Base-by-base conservation (phyloP, 2,888 invertebrate species). In the Euplexia lucipara region DNA sequence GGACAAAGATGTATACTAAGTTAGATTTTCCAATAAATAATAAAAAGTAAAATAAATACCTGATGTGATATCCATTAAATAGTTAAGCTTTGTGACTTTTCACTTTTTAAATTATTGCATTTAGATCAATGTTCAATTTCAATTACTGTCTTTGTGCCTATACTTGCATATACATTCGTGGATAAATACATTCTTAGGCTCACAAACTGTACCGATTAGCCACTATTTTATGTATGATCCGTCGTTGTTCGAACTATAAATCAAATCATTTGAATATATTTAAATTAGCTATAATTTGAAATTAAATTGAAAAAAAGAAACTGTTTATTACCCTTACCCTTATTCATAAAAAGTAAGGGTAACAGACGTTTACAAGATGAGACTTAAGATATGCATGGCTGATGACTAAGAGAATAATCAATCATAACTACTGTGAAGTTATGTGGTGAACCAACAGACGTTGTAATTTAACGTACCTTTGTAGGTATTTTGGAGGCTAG, bases 1-100 rank as follows among this genome's bases (percentile, higher is more conserved):
- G 22, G 30, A 64, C 9, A 39, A 47, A 51, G 22, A 58, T 62
- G 34, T 12, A 47, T 49, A n/a, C n/a, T 52, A 73, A 26, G 7
- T 20, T 54, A 51, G 37, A 8, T 35, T 32, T 37, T 57, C 32
- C 9, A 35, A 10, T 60, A 60, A 69, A 53, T 49, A 39, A 22
- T 16, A 16, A 39, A 59, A 47, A 16, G 32, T 51, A 42, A 62
- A 67, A 35, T 58, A 41, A 59, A 47, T 39, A 65, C 42, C 44
- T 45, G 52, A 70, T 70, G 75, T 65, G 70, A 75, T 75, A 73
- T 70, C 48, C 59, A 42, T n/a, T 70, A 42, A 57, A 64, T 37
- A 60, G 18, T n/a, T 49, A 74, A 60, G 48, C 16, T 42, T 18
- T 51, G 9, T 42, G 53, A 68, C 22, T 59, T 56, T 10, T 41